These are phyloP conservation scores for Pristionchus exspectatus DNA, from an alignment of 2,888 invertebrate genomes.

Conservation along the genomic window DNA sequence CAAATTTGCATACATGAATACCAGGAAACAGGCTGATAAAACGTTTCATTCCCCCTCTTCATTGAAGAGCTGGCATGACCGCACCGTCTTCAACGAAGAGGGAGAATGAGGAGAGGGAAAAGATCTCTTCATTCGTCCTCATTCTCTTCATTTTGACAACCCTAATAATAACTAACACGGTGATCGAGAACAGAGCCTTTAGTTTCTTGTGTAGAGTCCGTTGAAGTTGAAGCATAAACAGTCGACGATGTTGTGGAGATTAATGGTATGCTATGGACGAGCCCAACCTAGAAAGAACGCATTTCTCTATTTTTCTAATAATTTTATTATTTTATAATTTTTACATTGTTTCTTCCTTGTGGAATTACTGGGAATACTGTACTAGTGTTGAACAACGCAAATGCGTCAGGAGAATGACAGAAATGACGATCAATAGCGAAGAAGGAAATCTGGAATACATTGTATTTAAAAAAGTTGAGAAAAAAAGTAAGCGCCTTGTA, in stretches of 20 bases:
- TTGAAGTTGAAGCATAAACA: background rate
- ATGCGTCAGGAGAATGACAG: slow-evolving; percentile 62
- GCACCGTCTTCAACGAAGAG: too few species aligned
- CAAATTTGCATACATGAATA: too few species aligned
- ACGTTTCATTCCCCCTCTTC: too few species aligned
- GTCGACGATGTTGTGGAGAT: background rate
- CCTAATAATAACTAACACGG: background rate
- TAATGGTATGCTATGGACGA: background rate
- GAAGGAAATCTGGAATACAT: slow-evolving; percentile 50
- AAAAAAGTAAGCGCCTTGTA: slow-evolving; percentile 56
- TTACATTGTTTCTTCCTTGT: background rate
- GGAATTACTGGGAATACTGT: slow-evolving; percentile 41
- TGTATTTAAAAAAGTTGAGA: background rate
- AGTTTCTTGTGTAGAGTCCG: background rate
- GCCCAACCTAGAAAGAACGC: background rate
- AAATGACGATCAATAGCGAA: slow-evolving; percentile 66
- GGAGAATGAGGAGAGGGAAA: too few species aligned
- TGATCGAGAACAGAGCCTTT: background rate
- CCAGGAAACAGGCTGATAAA: too few species aligned
- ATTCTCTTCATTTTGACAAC: too few species aligned
- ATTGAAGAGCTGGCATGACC: too few species aligned
- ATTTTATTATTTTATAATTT: background rate
- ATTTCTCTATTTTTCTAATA: background rate
- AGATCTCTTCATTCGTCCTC: too few species aligned
- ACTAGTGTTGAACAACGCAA: slow-evolving; percentile 59